A percentile compares a stretch with the other conserved stretches of the same genome.
phyloP scores from a whole-genome alignment of 1,140 invertebrate species.

The Drosophila tsacasi region DNA sequence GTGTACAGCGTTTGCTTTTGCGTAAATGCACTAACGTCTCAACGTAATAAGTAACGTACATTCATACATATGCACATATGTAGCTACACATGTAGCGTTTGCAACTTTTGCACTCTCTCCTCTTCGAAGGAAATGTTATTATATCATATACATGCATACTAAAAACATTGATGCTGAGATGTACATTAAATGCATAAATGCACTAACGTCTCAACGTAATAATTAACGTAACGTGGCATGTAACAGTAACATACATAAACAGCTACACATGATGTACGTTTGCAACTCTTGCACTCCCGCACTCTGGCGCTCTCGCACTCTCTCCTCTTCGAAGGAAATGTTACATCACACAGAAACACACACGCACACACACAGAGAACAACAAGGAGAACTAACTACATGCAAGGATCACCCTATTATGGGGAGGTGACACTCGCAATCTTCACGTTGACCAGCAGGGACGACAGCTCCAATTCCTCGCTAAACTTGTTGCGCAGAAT shows the following conservation, averaged over 20 bases:
- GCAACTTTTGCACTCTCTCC: no score
- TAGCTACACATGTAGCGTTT: no score
- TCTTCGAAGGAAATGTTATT: no score
- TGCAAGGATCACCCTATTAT: slow-evolving; percentile 26
- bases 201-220: neutral
- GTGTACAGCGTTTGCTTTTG: no score
- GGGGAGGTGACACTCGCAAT: slow-evolving; percentile 39
- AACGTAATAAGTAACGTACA: no score
- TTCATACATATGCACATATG: no score
- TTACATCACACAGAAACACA: slow-evolving; percentile 1
- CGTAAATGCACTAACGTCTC: no score
- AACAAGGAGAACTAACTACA: neutral
- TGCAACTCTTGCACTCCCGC: neutral
- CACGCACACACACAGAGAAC: neutral
- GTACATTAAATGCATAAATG: slow-evolving; percentile 4
- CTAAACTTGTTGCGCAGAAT: slow-evolving; percentile 95
- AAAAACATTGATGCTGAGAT: neutral
- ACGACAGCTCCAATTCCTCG: slow-evolving; percentile 97
- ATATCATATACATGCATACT: neutral
- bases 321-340: neutral
- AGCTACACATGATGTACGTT: neutral
- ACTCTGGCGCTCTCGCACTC: neutral
- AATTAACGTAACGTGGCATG: neutral
- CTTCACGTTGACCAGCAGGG: slow-evolving; percentile 93
- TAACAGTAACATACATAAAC: neutral